Percentiles rank a stretch among this genome's conserved stretches.
Evolutionary conservation across 2,797 vertebrate species (phyloP).

Genomic region (Enteromius anoplus): DNA sequence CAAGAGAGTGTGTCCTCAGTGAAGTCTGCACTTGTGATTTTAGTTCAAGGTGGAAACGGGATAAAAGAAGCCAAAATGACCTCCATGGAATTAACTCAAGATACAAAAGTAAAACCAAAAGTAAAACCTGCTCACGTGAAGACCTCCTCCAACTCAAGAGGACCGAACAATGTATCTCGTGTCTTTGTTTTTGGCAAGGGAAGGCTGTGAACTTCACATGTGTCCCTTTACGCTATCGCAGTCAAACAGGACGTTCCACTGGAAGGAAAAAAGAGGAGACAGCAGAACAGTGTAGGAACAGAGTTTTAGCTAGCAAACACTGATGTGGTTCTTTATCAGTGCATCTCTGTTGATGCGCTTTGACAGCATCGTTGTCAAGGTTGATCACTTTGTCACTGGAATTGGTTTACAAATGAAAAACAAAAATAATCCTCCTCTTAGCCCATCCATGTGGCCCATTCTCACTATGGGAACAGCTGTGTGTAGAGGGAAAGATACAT

Average conservation of each 20-base stretch:
- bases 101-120: constrained; percentile 49
- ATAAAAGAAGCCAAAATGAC: constrained; percentile 38
- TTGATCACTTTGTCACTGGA: constrained; percentile 54
- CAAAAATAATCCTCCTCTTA: constrained; percentile 67
- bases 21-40: constrained; percentile 55
- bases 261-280: constrained; percentile 43
- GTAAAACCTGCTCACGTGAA: constrained; percentile 10
- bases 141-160: constrained; percentile 32
- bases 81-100: constrained; percentile 43
- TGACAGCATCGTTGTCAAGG: constrained; percentile 50
- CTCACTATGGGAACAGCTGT: constrained; percentile 52
- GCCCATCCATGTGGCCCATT: constrained; percentile 48
- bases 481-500: constrained; percentile 63
- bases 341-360: constrained; percentile 32
- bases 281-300: constrained; percentile 48
- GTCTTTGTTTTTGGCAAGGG: constrained; percentile 41
- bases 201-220: constrained; percentile 35
- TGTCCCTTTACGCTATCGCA: constrained; percentile 35
- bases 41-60: constrained; percentile 40
- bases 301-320: constrained; percentile 46
- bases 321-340: constrained; percentile 39
- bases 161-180: constrained; percentile 7
- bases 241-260: constrained; percentile 42
- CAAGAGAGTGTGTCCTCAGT: constrained; percentile 42
- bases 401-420: constrained; percentile 66